phyloP scores from a whole-genome alignment of 2,113 vertebrate genomes.

The Motacilla tschutschensis region DNA sequence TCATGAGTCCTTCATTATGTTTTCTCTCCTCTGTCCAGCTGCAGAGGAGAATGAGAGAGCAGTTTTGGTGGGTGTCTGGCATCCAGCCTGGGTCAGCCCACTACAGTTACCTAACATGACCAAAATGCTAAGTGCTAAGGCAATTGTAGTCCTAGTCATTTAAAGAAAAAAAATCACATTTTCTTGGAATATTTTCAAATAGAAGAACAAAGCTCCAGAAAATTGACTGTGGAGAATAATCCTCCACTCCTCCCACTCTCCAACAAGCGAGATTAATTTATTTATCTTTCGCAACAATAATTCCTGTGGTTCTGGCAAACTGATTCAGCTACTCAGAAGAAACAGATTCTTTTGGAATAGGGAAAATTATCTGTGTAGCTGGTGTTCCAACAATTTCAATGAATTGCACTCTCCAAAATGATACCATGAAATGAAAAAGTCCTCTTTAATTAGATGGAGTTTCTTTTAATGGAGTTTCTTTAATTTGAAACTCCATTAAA shows the following conservation, averaged over 20 bases:
- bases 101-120: background rate
- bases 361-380: background rate
- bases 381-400: background rate
- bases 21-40: background rate
- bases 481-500: background rate
- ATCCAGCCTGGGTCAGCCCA: background rate
- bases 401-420: background rate
- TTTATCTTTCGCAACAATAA: background rate
- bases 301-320: background rate
- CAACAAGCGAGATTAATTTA: background rate
- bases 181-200: background rate
- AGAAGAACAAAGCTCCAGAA: background rate
- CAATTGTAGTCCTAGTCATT: background rate
- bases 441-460: background rate
- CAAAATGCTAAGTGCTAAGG: background rate
- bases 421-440: background rate
- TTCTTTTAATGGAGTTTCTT: background rate
- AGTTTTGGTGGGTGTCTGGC: background rate
- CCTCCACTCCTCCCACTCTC: background rate
- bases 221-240: background rate
- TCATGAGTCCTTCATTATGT: background rate
- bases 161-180: background rate
- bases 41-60: background rate
- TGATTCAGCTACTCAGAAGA: background rate
- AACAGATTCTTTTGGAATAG: background rate